phyloP scores from a whole-genome alignment of 2,113 vertebrate species.

The Cichladusa arquata region DNA sequence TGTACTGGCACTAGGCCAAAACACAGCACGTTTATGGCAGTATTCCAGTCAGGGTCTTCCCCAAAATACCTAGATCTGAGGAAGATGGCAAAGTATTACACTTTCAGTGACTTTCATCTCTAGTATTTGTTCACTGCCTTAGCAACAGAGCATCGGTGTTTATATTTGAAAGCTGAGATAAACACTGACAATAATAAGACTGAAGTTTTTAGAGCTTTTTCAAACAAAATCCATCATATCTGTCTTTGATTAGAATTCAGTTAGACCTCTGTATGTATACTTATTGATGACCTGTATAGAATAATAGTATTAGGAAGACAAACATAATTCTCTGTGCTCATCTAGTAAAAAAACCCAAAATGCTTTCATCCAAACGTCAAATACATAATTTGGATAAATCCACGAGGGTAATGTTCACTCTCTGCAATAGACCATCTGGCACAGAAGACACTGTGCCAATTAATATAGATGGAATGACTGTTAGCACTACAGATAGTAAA shows the following conservation, averaged over 20 bases:
- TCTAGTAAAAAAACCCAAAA: conserved; percentile 6
- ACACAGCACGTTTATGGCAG: not conserved
- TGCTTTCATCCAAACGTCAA: not conserved
- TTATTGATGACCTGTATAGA: not conserved
- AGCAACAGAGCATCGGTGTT: not conserved
- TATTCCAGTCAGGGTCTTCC: not conserved
- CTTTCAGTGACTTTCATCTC: not conserved
- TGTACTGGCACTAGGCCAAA: not conserved
- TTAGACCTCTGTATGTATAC: not conserved
- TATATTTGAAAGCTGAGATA: not conserved
- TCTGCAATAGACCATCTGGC: conserved; percentile 61
- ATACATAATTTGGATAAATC: conserved; percentile 31
- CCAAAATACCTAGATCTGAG: not conserved
- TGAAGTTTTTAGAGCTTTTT: not conserved
- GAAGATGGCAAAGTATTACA: not conserved
- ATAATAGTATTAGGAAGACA: not conserved
- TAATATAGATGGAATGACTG: not conserved
- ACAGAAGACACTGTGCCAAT: conserved; percentile 24
- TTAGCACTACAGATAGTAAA: not conserved
- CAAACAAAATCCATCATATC: not conserved
- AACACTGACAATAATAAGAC: not conserved
- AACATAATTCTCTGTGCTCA: not conserved
- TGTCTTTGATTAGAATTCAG: not conserved
- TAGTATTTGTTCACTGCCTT: not conserved
- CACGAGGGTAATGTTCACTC: not conserved